A percentile compares a stretch with the other conserved stretches of the same genome.
These are phyloP conservation scores for Platygyra sinensis DNA, from an alignment of 64 coral and sea anemone genomes.

Conservation along the genomic window DNA sequence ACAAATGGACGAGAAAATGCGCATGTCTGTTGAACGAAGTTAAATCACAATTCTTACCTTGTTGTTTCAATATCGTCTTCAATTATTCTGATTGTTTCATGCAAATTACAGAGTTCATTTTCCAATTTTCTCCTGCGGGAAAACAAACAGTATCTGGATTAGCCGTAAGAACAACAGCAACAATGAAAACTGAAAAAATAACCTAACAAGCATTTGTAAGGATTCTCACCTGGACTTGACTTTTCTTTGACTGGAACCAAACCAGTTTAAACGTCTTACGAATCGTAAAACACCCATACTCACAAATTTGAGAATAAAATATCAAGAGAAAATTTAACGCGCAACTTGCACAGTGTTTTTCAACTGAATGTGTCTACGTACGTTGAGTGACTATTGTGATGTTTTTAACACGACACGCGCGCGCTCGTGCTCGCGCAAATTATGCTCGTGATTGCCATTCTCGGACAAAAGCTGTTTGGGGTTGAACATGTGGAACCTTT, in stretches of 20 bases:
- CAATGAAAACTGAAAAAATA: not conserved
- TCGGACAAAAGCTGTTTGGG: no score
- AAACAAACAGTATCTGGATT: not conserved
- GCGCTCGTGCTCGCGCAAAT: not conserved
- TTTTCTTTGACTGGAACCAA: constrained; percentile 2
- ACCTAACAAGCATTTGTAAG: not conserved
- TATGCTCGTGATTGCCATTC: no score
- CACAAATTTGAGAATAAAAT: not conserved
- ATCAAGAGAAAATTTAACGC: not conserved
- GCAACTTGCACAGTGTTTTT: not conserved
- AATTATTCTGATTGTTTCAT: not conserved
- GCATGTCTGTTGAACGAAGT: no score
- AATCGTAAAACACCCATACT: constrained; percentile 9
- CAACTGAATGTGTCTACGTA: not conserved
- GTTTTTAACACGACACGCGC: no score
- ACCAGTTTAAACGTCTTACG: not conserved
- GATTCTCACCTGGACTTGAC: constrained; percentile 8
- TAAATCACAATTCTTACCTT: not conserved
- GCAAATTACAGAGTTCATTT: not conserved
- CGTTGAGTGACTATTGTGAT: not conserved
- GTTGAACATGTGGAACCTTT: no score
- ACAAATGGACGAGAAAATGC: no score
- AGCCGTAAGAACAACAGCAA: no score
- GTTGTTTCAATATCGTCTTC: not conserved
- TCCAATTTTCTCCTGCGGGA: not conserved